These are phyloP conservation scores for Sphenodon punctatus DNA, from an alignment of 2,797 vertebrate species.

Conservation along the genomic window DNA sequence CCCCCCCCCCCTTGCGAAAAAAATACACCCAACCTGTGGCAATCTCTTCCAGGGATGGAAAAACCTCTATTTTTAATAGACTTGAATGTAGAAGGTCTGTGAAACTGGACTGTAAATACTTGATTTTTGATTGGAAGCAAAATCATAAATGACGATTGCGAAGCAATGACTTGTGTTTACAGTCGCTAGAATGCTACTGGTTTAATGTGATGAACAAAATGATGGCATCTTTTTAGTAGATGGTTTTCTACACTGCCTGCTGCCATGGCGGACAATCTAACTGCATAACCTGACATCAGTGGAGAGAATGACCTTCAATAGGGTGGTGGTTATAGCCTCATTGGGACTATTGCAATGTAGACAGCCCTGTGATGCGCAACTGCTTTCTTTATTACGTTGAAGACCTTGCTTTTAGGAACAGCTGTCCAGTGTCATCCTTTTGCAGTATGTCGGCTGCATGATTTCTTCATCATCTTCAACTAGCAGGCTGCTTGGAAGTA, in stretches of 20 bases:
- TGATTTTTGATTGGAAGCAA: accelerated
- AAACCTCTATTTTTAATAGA: neutral
- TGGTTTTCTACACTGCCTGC: neutral
- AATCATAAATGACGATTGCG: neutral
- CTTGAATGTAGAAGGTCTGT: neutral
- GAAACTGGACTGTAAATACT: neutral
- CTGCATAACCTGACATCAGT: neutral
- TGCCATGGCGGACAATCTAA: neutral
- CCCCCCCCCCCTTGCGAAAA: too few relatives aligned
- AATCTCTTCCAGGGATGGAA: neutral
- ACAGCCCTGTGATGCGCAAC: neutral
- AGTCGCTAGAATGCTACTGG: neutral
- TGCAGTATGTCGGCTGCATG: too few relatives aligned
- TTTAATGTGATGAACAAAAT: accelerated
- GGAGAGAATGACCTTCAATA: neutral
- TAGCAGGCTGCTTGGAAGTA: accelerated
- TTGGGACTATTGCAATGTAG: accelerated
- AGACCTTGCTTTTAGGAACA: accelerated
- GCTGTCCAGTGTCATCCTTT: neutral
- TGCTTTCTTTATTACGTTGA: neutral
- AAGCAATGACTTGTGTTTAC: neutral
- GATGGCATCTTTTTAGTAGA: neutral
- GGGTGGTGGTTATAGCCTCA: accelerated
- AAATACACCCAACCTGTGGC: neutral
- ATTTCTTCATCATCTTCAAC: accelerated